phyloP scores from a whole-genome alignment of 2,113 vertebrate genomes.

The Tachuris rubrigastra region DNA sequence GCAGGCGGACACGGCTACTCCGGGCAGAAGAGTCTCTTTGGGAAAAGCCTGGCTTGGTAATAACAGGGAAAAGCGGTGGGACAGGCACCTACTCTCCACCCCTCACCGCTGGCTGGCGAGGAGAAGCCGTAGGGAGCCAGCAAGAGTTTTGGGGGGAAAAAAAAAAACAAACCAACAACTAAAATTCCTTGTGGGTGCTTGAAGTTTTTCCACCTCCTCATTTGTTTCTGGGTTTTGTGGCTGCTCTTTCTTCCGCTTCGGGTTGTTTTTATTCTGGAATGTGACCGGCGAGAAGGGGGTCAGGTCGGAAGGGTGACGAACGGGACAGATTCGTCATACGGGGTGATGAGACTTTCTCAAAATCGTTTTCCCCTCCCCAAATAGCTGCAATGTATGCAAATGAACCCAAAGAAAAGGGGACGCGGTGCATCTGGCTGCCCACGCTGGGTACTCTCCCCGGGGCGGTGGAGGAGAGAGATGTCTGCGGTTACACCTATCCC shows the following conservation, averaged over 20 bases:
- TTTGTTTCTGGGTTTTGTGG: neutral
- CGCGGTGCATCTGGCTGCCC: neutral
- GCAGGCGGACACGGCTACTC: neutral
- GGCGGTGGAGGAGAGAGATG: neutral
- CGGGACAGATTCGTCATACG: neutral
- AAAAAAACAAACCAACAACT: no score
- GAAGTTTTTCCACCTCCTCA: conserved; percentile 29
- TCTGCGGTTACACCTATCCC: fast-evolving
- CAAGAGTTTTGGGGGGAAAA: neutral
- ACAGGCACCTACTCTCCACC: neutral
- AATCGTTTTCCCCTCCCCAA: neutral
- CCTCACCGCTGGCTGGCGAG: neutral
- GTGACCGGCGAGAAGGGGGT: neutral
- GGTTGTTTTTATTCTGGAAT: conserved; percentile 13
- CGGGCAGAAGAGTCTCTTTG: fast-evolving
- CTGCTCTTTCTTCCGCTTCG: neutral
- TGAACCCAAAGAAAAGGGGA: neutral
- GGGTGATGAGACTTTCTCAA: neutral
- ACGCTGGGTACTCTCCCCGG: neutral
- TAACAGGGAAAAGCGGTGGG: fast-evolving
- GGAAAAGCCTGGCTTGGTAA: neutral
- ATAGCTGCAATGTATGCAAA: neutral
- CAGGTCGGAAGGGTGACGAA: neutral
- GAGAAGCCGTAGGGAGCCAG: neutral
- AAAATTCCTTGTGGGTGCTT: neutral